A percentile compares a stretch with the other conserved stretches of the same genome.
Evolutionary conservation across 2,113 vertebrate species (phyloP).

Genomic region (Indri indri): DNA sequence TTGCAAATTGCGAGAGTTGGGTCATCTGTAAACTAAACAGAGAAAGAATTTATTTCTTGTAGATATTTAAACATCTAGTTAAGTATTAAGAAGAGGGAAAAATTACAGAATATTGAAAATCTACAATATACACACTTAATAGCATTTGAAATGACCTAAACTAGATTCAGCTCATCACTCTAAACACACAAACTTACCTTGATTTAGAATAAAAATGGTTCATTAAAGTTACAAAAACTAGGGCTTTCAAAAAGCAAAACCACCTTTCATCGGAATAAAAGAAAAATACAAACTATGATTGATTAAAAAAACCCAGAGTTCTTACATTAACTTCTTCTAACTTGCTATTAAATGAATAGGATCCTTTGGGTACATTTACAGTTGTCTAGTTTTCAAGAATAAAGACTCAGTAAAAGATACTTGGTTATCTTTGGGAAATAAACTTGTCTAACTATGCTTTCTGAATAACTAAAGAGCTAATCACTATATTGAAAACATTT

Average conservation of each 20-base stretch:
- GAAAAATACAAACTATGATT: background rate
- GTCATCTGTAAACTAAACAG: constrained; percentile 96
- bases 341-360: background rate
- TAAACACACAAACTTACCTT: background rate
- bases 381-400: constrained; percentile 2
- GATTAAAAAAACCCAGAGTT: background rate
- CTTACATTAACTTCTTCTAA: constrained; percentile 23
- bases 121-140: constrained; percentile 30
- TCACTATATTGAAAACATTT: constrained; percentile 4
- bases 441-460: constrained; percentile 12
- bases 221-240: background rate
- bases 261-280: constrained; percentile 40
- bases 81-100: background rate
- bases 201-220: constrained; percentile 27
- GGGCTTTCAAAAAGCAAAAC: constrained; percentile 46
- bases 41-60: constrained; percentile 68
- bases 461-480: constrained; percentile 6
- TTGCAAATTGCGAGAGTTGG: constrained; percentile 97
- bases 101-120: background rate
- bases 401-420: constrained; percentile 8
- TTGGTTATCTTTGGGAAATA: background rate
- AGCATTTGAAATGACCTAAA: constrained; percentile 43
- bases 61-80: constrained; percentile 14
- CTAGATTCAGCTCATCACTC: background rate
- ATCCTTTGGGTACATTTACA: background rate